Percentiles rank a stretch among this genome's conserved stretches.
Conservation (phyloP, 2,113 vertebrate species). For the Leuciscus idus region DNA sequence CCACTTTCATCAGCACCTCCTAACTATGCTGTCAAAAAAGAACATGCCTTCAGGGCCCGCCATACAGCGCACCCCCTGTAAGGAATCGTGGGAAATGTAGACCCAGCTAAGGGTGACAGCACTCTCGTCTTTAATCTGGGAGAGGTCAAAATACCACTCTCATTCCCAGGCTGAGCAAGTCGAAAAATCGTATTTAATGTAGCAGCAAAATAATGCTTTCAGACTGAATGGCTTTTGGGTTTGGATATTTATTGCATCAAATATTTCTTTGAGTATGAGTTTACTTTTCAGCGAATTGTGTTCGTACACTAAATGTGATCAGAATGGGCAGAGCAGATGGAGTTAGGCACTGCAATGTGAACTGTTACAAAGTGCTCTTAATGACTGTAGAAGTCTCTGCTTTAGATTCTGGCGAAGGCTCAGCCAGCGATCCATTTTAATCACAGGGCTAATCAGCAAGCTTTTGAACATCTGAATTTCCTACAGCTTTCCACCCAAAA, state of each 20-base stretch:
- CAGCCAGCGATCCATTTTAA: constrained; percentile 45
- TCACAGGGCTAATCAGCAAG: constrained; percentile 46
- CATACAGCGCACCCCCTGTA: constrained; percentile 55
- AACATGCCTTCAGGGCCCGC: constrained; percentile 28
- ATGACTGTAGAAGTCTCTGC: constrained; percentile 32
- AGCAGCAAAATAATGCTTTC: not conserved
- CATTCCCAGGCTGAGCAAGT: constrained; percentile 15
- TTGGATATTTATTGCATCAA: not conserved
- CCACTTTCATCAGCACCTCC: constrained; percentile 77
- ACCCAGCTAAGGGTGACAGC: not conserved
- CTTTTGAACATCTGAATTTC: constrained; percentile 44
- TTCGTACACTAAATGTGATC: not conserved
- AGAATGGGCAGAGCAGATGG: constrained; percentile 13
- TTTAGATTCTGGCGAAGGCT: constrained; percentile 29
- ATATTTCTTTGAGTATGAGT: constrained; percentile 9
- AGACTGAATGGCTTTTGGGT: not conserved
- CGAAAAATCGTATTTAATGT: not conserved
- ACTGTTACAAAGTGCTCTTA: constrained; percentile 29
- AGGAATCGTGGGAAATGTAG: constrained; percentile 53
- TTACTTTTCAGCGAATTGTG: constrained; percentile 4
- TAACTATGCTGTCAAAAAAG: constrained; percentile 76
- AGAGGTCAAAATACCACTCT: constrained; percentile 24
- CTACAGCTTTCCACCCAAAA: constrained; percentile 35
- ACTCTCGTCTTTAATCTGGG: constrained; percentile 8
- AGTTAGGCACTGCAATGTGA: constrained; percentile 3